These are phyloP conservation scores for Tenthredo mesomela DNA, from an alignment of 2,888 invertebrate species.

Conservation along the genomic window DNA sequence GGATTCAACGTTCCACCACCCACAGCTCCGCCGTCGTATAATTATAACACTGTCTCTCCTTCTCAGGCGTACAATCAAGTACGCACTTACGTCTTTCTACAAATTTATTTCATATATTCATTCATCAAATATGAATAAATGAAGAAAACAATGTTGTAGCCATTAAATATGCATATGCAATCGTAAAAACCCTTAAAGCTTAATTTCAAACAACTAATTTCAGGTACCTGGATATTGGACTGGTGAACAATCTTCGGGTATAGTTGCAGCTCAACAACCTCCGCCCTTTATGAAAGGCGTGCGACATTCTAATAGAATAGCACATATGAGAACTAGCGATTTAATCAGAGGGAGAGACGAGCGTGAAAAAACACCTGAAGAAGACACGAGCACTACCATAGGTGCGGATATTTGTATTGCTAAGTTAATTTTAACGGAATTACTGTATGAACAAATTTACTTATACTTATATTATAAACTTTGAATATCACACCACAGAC, in stretches of 20 bases:
- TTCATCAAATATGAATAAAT: too few relatives aligned
- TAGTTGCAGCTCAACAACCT: slow-evolving; percentile 64
- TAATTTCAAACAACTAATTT: neutral
- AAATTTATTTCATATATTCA: too few relatives aligned
- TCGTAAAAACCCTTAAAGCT: too few relatives aligned
- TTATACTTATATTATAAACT: neutral
- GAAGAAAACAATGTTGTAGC: neutral
- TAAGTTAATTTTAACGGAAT: neutral
- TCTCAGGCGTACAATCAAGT: slow-evolving; percentile 73
- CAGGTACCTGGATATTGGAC: slow-evolving; percentile 72
- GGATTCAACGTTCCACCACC: slow-evolving; percentile 71
- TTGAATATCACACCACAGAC: slow-evolving; percentile 80
- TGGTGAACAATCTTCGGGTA: slow-evolving; percentile 65
- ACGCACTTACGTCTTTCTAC: neutral
- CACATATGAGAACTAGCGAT: slow-evolving; percentile 69
- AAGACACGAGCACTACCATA: slow-evolving; percentile 72
- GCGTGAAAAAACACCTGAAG: slow-evolving; percentile 75
- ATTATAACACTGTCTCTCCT: slow-evolving; percentile 71
- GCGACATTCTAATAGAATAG: slow-evolving; percentile 66
- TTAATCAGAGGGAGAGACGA: slow-evolving; percentile 70
- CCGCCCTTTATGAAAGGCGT: slow-evolving; percentile 74
- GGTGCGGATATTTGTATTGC: slow-evolving; percentile 61
- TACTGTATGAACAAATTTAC: neutral
- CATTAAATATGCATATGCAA: too few relatives aligned
- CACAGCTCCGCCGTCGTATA: slow-evolving; percentile 66